Evolutionary conservation across 2,888 invertebrate species (phyloP).

Genomic region (Hydriomena furcata): DNA sequence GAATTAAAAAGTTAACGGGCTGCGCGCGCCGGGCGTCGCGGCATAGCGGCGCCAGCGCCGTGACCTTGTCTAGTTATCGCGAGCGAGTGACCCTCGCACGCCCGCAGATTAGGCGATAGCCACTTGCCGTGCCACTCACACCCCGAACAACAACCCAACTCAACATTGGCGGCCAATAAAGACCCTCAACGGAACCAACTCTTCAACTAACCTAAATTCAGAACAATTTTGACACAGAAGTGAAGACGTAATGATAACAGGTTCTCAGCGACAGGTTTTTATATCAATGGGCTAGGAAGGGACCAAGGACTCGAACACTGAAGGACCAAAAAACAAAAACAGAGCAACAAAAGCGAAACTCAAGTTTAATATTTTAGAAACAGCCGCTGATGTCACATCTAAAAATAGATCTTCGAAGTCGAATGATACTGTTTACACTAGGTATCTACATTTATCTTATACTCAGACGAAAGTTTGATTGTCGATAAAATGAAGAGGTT

Average conservation of each 20-base stretch:
- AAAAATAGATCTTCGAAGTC: constrained; percentile 64
- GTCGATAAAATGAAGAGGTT: constrained; percentile 32
- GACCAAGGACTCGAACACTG: constrained; percentile 7
- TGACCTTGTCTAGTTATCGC: constrained; percentile 81
- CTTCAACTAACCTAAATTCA: not conserved
- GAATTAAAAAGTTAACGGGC: constrained; percentile 79
- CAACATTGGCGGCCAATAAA: not conserved
- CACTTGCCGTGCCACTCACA: constrained; percentile 45
- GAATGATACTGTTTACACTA: constrained; percentile 70
- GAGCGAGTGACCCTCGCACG: constrained; percentile 72
- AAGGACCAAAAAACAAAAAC: constrained; percentile 36
- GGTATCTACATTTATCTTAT: constrained; percentile 43
- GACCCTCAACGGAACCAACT: not conserved
- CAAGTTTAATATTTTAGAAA: constrained; percentile 56
- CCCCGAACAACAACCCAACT: constrained; percentile 22
- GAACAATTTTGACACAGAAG: too few species aligned
- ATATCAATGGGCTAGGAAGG: constrained; percentile 8
- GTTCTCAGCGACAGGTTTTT: constrained; percentile 19
- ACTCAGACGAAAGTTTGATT: constrained; percentile 49
- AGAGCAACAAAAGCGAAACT: constrained; percentile 53
- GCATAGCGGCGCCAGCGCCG: constrained; percentile 74
- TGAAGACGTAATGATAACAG: constrained; percentile 10
- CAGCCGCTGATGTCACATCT: constrained; percentile 69
- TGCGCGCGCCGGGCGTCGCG: constrained; percentile 67
- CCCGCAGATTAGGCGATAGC: constrained; percentile 66